phyloP scores from a whole-genome alignment of 2,888 invertebrate genomes.

The Chrysina gloriosa region DNA sequence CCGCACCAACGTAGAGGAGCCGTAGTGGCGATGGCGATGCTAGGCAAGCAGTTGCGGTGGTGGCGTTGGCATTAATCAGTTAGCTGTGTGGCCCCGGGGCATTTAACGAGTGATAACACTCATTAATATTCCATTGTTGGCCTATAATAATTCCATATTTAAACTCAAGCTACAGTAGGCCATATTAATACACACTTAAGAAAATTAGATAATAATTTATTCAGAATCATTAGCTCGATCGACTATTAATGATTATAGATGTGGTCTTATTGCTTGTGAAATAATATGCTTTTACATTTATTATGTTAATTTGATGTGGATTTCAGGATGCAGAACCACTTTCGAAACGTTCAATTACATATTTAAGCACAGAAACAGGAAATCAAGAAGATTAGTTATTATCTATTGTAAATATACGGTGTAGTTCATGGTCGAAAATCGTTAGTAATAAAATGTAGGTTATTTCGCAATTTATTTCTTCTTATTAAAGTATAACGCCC shows the following conservation, averaged over 20 bases:
- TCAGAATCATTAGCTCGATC: slow-evolving; percentile 27
- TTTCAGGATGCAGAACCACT: background rate
- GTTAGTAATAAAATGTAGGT: background rate
- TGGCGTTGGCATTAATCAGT: slow-evolving; percentile 55
- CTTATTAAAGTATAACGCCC: background rate
- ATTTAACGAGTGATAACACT: slow-evolving; percentile 45
- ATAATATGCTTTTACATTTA: slow-evolving; percentile 8
- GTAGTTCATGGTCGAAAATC: too few relatives aligned
- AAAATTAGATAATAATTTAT: slow-evolving; percentile 32
- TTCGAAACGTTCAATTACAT: too few relatives aligned
- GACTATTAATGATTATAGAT: slow-evolving; percentile 36
- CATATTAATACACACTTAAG: slow-evolving; percentile 37
- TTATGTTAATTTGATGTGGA: slow-evolving; percentile 6
- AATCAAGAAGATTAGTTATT: background rate
- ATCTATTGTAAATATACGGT: too few relatives aligned
- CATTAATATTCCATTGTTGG: slow-evolving; percentile 44
- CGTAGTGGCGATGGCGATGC: slow-evolving; percentile 15
- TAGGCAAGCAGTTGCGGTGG: background rate
- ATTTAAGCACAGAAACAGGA: background rate
- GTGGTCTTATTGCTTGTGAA: slow-evolving; percentile 18
- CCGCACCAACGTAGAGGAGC: slow-evolving; percentile 50
- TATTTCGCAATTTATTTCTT: background rate
- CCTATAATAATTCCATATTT: slow-evolving; percentile 27
- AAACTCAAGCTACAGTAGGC: slow-evolving; percentile 19
- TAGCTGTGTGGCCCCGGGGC: slow-evolving; percentile 43